Conservation (phyloP, 2,113 vertebrate genomes). For the Scomber colias region DNA sequence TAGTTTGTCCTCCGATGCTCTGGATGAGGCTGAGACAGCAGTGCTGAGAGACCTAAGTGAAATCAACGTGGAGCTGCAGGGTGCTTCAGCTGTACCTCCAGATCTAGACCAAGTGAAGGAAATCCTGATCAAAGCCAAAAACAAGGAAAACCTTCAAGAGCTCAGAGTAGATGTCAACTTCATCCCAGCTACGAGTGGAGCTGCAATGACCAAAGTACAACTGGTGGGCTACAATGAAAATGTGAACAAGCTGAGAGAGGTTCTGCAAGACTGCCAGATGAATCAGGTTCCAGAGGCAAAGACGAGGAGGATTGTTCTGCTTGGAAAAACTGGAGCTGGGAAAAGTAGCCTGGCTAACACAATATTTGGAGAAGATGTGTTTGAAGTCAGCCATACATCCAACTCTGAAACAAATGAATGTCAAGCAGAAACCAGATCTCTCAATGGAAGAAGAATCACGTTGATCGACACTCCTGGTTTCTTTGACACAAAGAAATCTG, state of each 20-base stretch:
- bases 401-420: slow-evolving; percentile 15
- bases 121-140: slow-evolving; percentile 39
- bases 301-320: slow-evolving; percentile 14
- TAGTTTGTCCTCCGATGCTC: slow-evolving; percentile 51
- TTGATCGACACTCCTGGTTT: slow-evolving; percentile 14
- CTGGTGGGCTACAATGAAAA: slow-evolving; percentile 69
- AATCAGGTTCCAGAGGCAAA: slow-evolving; percentile 42
- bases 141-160: neutral
- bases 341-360: slow-evolving; percentile 44
- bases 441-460: neutral
- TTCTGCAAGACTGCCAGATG: slow-evolving; percentile 59
- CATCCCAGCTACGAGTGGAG: neutral
- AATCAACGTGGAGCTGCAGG: slow-evolving; percentile 46
- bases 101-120: slow-evolving; percentile 60
- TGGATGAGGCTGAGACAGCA: slow-evolving; percentile 65
- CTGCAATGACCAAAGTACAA: slow-evolving; percentile 22
- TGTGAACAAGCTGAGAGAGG: slow-evolving; percentile 59
- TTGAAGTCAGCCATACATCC: neutral
- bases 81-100: slow-evolving; percentile 24
- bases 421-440: neutral
- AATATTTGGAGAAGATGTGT: slow-evolving; percentile 4
- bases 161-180: slow-evolving; percentile 60
- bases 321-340: slow-evolving; percentile 48
- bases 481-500: neutral
- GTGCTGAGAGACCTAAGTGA: slow-evolving; percentile 57